Conservation (phyloP, 1,140 invertebrate species). For the Onthophagus taurus region DNA sequence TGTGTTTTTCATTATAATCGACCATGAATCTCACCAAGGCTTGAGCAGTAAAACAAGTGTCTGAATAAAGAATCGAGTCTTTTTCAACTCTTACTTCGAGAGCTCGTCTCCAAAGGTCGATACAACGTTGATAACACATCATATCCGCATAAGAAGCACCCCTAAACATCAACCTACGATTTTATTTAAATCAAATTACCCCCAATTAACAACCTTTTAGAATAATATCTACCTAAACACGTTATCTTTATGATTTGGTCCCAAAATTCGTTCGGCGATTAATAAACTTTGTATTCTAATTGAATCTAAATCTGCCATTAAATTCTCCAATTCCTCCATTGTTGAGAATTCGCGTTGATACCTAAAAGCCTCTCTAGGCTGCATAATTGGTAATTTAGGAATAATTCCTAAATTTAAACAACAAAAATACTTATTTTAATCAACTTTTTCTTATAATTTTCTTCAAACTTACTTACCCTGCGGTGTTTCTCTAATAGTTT, state of each 20-base stretch:
- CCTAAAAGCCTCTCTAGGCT: slow-evolving; percentile 50
- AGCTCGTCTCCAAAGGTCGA: slow-evolving; percentile 74
- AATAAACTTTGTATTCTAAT: slow-evolving; percentile 75
- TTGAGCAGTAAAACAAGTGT: slow-evolving; percentile 76
- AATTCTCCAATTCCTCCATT: slow-evolving; percentile 57
- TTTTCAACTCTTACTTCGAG: slow-evolving; percentile 69
- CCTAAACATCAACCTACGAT: slow-evolving; percentile 41
- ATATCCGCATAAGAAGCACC: slow-evolving; percentile 83
- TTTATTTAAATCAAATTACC: no score
- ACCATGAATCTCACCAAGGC: slow-evolving; percentile 68
- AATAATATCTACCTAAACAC: slow-evolving; percentile 52
- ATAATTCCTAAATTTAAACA: slow-evolving; percentile 31
- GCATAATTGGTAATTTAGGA: slow-evolving; percentile 47
- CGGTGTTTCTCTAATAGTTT: slow-evolving; percentile 41
- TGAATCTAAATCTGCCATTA: slow-evolving; percentile 65
- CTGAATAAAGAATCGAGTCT: slow-evolving; percentile 53
- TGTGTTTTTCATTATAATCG: slow-evolving; percentile 59
- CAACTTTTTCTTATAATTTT: neutral
- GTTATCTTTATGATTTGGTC: slow-evolving; percentile 72
- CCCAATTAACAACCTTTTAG: neutral
- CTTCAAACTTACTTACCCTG: slow-evolving; percentile 3
- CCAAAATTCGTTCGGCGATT: slow-evolving; percentile 74
- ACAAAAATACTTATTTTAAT: slow-evolving; percentile 3
- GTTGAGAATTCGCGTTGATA: slow-evolving; percentile 62
- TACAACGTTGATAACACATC: slow-evolving; percentile 71